Percentiles rank a stretch among this genome's conserved stretches.
These are phyloP conservation scores for Dendrocopos noguchii DNA, from an alignment of 2,113 vertebrate species.

Conservation along the genomic window DNA sequence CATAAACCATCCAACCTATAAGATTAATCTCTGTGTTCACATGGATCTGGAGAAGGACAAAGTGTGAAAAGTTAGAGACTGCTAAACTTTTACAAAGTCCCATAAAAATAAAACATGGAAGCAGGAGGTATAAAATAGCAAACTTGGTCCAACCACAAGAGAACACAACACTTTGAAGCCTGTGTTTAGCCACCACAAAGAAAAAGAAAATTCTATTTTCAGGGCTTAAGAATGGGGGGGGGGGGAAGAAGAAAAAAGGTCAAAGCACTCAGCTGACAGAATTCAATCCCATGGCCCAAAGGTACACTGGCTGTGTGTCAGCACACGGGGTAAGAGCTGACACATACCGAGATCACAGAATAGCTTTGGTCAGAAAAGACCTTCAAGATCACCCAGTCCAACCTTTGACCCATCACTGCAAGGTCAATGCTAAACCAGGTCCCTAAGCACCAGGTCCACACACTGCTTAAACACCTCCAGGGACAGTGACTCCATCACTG, in stretches of 20 bases:
- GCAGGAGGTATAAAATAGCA: background rate
- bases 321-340: background rate
- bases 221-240: background rate
- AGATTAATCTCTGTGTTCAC: background rate
- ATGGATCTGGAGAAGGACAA: background rate
- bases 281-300: background rate
- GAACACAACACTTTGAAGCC: background rate
- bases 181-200: background rate
- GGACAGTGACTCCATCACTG: no score
- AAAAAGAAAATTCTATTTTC: background rate
- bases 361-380: no score
- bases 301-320: background rate
- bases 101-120: background rate
- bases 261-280: conserved; percentile 8
- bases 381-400: no score
- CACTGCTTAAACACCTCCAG: no score
- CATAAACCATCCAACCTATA: background rate
- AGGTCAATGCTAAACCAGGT: no score
- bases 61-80: background rate
- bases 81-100: background rate
- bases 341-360: background rate
- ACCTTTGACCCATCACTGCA: no score
- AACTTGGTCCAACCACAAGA: background rate
- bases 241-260: background rate
- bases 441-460: no score